Base-by-base conservation (phyloP, 1,140 invertebrate genomes). In the Adoxophyes honmai region DNA sequence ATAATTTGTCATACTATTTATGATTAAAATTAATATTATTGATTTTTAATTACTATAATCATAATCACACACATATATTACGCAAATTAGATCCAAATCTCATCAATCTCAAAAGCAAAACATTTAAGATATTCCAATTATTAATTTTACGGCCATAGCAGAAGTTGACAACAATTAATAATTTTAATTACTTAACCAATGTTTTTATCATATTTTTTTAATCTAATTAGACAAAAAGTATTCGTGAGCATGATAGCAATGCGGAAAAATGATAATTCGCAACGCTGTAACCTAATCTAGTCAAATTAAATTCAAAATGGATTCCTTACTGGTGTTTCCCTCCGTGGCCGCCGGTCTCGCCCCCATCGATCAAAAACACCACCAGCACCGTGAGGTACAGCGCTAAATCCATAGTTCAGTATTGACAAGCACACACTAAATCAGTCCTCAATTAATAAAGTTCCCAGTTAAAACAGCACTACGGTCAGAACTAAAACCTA, bases 281-380 rank as follows among this genome's bases (percentile, higher is more conserved):
- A 48, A 52, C 28, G 15, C 21, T 5, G 9, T 8, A 3, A 16
- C 15, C 6, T 39, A 7, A 48, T n/a, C n/a, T n/a, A n/a, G n/a
- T n/a, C n/a, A 6, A 6, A 13, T 11, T 28, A 33, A 6, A 6
- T 8, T 33, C 34, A 51, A 55, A 58, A 59, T 18, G 15, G 54
- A 48, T 5, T 60, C 44, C 82, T 80, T 77, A 87, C 82, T 86
- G 81, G 48, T 86, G 79, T 60, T 78, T 76, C 33, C 68, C 78
- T 11, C 78, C 84, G 52, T 86, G 82, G n/a, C 84, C 84, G 18
- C 82, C 84, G 0, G 76, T 59, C 11, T 76, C 78, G 7, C 81
- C 74, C 13, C 65, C 67, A 13, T 74, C 71, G 9, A 83, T 36
- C 34, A 75, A 73, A 39, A 80, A 59, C 53, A 83, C 67, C 56